A percentile compares a stretch with the other conserved stretches of the same genome.
Conservation (phyloP, 2,888 invertebrate species). For the Nomada ruficornis region DNA sequence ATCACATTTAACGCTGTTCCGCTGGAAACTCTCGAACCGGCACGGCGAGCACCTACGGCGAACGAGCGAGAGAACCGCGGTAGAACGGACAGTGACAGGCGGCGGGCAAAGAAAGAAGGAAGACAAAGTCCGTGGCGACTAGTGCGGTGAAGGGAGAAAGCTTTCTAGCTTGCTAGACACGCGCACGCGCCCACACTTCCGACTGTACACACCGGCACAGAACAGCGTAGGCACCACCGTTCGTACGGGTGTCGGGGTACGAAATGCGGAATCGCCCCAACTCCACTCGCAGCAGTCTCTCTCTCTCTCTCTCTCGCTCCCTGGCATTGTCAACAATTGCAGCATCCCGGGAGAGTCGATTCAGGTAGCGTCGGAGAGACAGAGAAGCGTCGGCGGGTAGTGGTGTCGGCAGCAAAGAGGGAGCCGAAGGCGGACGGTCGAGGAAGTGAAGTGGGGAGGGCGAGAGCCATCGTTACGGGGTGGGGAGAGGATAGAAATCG, state of each 20-base stretch:
- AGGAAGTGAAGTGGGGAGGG: conserved; percentile 29
- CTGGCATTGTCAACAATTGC: conserved; percentile 81
- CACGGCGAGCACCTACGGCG: conserved; percentile 6
- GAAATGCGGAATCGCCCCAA: conserved; percentile 72
- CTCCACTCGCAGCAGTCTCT: conserved; percentile 64
- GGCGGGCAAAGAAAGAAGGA: conserved; percentile 5
- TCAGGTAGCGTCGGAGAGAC: conserved; percentile 73
- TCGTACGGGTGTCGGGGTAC: conserved; percentile 71
- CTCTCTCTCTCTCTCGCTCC: conserved; percentile 70
- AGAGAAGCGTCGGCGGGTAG: conserved; percentile 66
- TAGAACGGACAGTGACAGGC: neutral
- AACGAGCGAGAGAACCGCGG: conserved; percentile 13
- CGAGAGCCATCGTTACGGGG: conserved; percentile 1
- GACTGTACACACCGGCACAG: conserved; percentile 37
- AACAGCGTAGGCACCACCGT: conserved; percentile 60
- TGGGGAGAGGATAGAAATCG: neutral
- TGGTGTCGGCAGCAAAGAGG: conserved; percentile 65
- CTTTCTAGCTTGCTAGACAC: conserved; percentile 9
- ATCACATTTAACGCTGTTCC: conserved; percentile 58
- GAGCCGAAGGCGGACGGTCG: conserved; percentile 62
- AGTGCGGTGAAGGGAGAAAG: conserved; percentile 28
- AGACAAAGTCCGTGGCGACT: conserved; percentile 14
- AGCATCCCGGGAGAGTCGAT: conserved; percentile 78
- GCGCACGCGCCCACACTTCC: conserved; percentile 66
- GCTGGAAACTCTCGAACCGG: conserved; percentile 53